Percentiles rank a stretch among this genome's conserved stretches.
phyloP scores from a whole-genome alignment of 2,113 vertebrate species.

The Phaethornis superciliosus region DNA sequence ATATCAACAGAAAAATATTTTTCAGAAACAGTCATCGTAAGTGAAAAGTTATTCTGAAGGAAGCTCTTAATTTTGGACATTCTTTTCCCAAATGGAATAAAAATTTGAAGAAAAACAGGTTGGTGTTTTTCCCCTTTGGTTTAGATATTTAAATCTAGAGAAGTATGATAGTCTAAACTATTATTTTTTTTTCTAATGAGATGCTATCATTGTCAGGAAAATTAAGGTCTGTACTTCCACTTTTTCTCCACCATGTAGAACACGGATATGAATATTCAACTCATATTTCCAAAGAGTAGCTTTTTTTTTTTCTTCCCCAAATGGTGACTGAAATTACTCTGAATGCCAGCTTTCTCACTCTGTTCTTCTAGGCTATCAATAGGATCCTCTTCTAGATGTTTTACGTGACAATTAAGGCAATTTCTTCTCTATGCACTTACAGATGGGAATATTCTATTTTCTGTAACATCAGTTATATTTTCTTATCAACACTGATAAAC shows the following conservation, averaged over 20 bases:
- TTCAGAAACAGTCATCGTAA: neutral
- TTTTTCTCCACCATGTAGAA: neutral
- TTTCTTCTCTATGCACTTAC: neutral
- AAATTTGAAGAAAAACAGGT: neutral
- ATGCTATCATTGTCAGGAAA: neutral
- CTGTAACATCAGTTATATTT: neutral
- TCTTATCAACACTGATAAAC: neutral
- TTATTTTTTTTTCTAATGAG: neutral
- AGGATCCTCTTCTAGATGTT: neutral
- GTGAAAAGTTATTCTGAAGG: neutral
- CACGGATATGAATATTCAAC: neutral
- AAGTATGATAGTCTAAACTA: neutral
- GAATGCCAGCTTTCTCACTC: neutral
- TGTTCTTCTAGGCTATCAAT: neutral
- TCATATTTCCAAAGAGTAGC: neutral
- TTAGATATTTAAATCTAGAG: neutral
- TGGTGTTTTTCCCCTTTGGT: fast-evolving
- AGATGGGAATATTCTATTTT: neutral
- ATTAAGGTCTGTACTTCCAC: neutral
- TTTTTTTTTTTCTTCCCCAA: neutral
- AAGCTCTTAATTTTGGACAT: neutral
- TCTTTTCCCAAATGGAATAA: neutral
- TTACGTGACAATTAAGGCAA: neutral
- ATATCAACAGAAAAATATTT: neutral
- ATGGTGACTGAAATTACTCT: neutral